A percentile compares a stretch with the other conserved stretches of the same genome.
phyloP scores from a whole-genome alignment of 2,888 invertebrate genomes.

The Arge pagana region DNA sequence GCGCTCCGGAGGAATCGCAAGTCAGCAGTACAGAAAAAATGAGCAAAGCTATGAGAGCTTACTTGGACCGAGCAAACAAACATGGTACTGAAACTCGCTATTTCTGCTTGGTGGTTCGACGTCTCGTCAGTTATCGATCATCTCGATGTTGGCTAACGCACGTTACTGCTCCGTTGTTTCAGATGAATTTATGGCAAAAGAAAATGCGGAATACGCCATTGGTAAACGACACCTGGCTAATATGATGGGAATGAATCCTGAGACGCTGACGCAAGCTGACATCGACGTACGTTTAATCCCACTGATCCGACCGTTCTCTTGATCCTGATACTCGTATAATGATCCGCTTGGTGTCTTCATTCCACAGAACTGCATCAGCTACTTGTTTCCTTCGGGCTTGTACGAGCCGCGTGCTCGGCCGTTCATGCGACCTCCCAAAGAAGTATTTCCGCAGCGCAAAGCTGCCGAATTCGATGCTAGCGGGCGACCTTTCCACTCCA shows the following conservation, averaged over 20 bases:
- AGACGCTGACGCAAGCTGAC: constrained; percentile 85
- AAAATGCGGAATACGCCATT: constrained; percentile 81
- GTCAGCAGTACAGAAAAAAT: constrained; percentile 69
- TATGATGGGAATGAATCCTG: constrained; percentile 96
- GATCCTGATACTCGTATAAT: constrained; percentile 4
- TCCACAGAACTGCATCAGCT: constrained; percentile 80
- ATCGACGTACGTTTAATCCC: constrained; percentile 69
- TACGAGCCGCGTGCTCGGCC: constrained; percentile 86
- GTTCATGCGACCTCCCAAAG: constrained; percentile 85
- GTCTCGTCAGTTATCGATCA: constrained; percentile 23
- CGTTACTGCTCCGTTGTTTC: constrained; percentile 45
- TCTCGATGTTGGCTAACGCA: no score
- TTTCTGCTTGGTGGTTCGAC: no score
- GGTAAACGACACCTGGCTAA: constrained; percentile 96
- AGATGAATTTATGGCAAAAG: constrained; percentile 80
- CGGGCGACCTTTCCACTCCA: constrained; percentile 87
- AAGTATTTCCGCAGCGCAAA: constrained; percentile 82
- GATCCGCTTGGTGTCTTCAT: constrained; percentile 34
- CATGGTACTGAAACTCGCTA: no score
- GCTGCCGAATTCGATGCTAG: constrained; percentile 88
- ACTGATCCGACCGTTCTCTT: neutral
- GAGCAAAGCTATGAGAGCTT: constrained; percentile 89
- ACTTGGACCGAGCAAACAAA: constrained; percentile 79
- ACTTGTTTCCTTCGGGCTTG: constrained; percentile 95
- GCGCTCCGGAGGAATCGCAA: no score